Evolutionary conservation across 2,113 vertebrate genomes (phyloP).

Genomic region (Indicator maculatus): DNA sequence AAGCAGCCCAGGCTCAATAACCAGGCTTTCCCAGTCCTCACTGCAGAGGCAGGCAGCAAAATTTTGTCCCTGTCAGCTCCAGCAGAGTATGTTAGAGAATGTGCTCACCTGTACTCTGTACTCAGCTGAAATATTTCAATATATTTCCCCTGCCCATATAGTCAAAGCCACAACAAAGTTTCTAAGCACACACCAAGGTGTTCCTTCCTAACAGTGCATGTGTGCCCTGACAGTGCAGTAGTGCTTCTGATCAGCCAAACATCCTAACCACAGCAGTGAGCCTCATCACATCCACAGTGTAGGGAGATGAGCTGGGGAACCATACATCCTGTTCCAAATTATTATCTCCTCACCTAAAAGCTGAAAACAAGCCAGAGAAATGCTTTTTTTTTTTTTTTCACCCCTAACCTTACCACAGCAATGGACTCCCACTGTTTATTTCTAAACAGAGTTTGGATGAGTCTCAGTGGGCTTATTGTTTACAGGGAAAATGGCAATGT

Average conservation of each 20-base stretch:
- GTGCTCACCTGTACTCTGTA: neutral
- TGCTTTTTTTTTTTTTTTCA: neutral
- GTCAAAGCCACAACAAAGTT: neutral
- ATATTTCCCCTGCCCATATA: neutral
- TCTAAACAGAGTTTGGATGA: neutral
- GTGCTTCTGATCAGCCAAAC: neutral
- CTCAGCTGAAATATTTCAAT: neutral
- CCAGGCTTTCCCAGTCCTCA: neutral
- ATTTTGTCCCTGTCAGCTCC: neutral
- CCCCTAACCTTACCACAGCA: neutral
- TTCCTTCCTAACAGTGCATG: neutral
- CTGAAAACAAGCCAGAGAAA: neutral
- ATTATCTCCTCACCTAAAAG: neutral
- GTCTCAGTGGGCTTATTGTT: neutral
- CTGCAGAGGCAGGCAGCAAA: neutral
- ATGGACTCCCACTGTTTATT: neutral
- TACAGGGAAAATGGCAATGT: slow-evolving; percentile 38
- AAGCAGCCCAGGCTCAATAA: neutral
- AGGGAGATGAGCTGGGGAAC: neutral
- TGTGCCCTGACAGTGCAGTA: no score
- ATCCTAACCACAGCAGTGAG: neutral
- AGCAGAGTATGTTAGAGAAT: neutral
- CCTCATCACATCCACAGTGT: neutral
- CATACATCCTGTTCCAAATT: neutral
- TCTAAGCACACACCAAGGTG: neutral